Percentiles rank a stretch among this genome's conserved stretches.
These are phyloP conservation scores for Marasmarcha lunaedactyla DNA, from an alignment of 2,888 invertebrate genomes.

Conservation along the genomic window DNA sequence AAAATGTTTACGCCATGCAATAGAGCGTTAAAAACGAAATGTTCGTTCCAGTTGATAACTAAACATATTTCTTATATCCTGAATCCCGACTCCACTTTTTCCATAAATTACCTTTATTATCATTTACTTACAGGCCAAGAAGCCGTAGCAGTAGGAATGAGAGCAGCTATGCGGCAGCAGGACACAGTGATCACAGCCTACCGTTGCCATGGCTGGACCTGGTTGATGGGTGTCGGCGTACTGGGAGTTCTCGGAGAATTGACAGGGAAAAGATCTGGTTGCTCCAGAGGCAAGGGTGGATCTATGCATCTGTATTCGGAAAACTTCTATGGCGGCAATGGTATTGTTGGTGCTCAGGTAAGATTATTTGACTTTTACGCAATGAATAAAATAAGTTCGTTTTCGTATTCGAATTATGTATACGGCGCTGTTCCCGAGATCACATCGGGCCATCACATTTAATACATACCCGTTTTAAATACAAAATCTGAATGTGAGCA, in stretches of 20 bases:
- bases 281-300: slow-evolving; percentile 96
- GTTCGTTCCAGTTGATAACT: too few species aligned
- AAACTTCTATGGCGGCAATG: slow-evolving; percentile 97
- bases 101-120: too few species aligned
- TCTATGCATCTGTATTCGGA: slow-evolving; percentile 98
- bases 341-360: slow-evolving; percentile 99
- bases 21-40: too few species aligned
- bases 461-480: too few species aligned
- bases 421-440: too few species aligned
- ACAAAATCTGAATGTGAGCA: too few species aligned
- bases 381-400: too few species aligned
- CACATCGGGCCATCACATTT: too few species aligned
- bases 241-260: slow-evolving; percentile 88
- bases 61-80: too few species aligned
- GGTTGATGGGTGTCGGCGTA: slow-evolving; percentile 87
- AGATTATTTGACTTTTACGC: not conserved
- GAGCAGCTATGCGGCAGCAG: slow-evolving; percentile 79
- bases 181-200: slow-evolving; percentile 97
- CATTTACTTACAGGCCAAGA: slow-evolving; percentile 46
- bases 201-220: slow-evolving; percentile 98
- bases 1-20: too few species aligned
- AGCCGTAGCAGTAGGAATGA: slow-evolving; percentile 88
- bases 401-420: too few species aligned
- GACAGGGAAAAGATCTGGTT: slow-evolving; percentile 88
- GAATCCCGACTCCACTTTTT: too few species aligned